Evolutionary conservation across 2,797 vertebrate species (phyloP), one percentile per base, ranked within the genome.

Genomic region (Eulemur mongoz): DNA sequence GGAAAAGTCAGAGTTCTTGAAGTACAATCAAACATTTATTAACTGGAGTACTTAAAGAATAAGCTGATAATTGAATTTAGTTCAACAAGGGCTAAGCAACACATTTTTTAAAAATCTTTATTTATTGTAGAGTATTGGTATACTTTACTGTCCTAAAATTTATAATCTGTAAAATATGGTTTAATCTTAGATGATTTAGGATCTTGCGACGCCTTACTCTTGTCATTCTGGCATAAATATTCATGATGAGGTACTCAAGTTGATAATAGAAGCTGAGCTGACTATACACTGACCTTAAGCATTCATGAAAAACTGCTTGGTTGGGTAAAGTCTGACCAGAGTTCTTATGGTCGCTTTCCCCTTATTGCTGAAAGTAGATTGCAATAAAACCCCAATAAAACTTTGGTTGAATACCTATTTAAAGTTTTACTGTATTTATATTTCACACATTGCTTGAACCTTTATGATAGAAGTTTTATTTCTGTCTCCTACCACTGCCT

Each of bases 331-430:
- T 84, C 83, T 95, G 65, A 93, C 95, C n/a, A 0, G 72, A 86
- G 52, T 97, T 95, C 73, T 96, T 95, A 97, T 63, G 93, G 78
- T 96, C 84, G 96, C 76, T 97, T 93, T 95, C 52, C 94, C 89
- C 82, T 96, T 94, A 79, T 82, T 97, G 91, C 95, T 76, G 80
- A 96, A 98, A 97, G 87, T 97, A 97, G 97, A 97, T 90, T 96
- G 96, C 98, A 97, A 96, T 97, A 97, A 97, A 97, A 97, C 50
- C 23, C 89, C 95, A 98, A 97, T 97, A 98, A 98, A 97, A 97
- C 89, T 94, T 97, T 97, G 94, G 89, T 93, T 97, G 96, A 73
- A 92, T 96, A 96, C 83, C 73, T 91, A 69, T 65, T 90, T 94
- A 79, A 92, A 96, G 95, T 93, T 97, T 96, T 85, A 93, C 57